These are phyloP conservation scores for Drosophila setifemur DNA, from an alignment of 1,140 invertebrate genomes.

Conservation along the genomic window DNA sequence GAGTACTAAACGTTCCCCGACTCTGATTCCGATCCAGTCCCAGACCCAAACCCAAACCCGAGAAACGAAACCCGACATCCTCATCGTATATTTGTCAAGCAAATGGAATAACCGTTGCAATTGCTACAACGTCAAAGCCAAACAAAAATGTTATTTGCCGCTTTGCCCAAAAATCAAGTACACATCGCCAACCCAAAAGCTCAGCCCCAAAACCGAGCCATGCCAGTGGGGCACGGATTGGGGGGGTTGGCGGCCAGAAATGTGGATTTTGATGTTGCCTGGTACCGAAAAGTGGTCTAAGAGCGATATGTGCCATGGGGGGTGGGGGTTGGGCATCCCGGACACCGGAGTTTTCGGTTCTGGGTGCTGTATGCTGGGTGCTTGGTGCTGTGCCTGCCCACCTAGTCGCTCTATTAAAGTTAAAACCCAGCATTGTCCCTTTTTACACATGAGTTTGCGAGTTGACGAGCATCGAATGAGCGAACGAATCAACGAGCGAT, in stretches of 20 bases:
- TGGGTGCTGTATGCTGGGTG: neutral
- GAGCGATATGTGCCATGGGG: neutral
- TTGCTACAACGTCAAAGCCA: conserved; percentile 79
- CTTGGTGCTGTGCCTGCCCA: conserved; percentile 13
- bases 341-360: too few relatives aligned
- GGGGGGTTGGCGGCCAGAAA: neutral
- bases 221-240: neutral
- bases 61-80: neutral
- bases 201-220: neutral
- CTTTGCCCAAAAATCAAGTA: conserved; percentile 80
- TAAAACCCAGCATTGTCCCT: conserved; percentile 72
- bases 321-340: neutral
- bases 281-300: conserved; percentile 11
- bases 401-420: conserved; percentile 78
- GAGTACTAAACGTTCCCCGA: conserved; percentile 49
- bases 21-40: conserved; percentile 3
- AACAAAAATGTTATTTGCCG: conserved; percentile 81
- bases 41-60: neutral
- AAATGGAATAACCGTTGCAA: conserved; percentile 79
- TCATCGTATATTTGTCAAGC: conserved; percentile 77
- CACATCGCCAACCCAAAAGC: conserved; percentile 52
- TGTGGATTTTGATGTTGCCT: conserved; percentile 41
- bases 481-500: conserved; percentile 19
- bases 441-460: conserved; percentile 72
- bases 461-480: conserved; percentile 44